A percentile compares a stretch with the other conserved stretches of the same genome.
Conservation (phyloP, 2,113 vertebrate species). For the Chloebia gouldiae region DNA sequence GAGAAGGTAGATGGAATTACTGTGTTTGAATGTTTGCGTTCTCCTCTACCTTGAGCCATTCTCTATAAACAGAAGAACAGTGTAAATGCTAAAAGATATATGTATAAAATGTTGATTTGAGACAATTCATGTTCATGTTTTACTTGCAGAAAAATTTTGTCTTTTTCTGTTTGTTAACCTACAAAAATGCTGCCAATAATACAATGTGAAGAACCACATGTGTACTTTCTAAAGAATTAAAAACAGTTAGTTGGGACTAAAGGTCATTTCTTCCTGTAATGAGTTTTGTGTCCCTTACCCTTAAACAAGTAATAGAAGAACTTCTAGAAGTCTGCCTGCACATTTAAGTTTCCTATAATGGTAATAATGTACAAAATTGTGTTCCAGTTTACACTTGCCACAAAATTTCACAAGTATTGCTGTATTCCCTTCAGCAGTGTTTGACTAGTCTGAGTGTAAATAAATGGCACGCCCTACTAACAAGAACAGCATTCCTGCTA, state of each 20-base stretch:
- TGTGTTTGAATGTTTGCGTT: slow-evolving; percentile 16
- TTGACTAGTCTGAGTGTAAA: slow-evolving; percentile 71
- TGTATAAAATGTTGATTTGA: not conserved
- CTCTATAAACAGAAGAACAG: not conserved
- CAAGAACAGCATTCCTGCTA: slow-evolving; percentile 90
- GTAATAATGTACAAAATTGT: slow-evolving; percentile 22
- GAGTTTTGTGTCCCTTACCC: not conserved
- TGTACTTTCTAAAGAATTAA: not conserved
- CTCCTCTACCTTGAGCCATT: not conserved
- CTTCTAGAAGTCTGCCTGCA: slow-evolving; percentile 17
- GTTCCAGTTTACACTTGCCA: not conserved
- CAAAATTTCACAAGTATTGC: not conserved
- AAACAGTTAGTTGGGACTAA: not conserved
- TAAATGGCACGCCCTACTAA: slow-evolving; percentile 85
- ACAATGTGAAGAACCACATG: not conserved
- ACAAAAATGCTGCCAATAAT: not conserved
- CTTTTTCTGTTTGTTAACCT: not conserved
- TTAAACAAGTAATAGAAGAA: slow-evolving; percentile 15
- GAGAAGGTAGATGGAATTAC: slow-evolving; percentile 41
- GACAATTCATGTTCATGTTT: not conserved
- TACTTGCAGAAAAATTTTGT: not conserved
- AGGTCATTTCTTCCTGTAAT: not conserved
- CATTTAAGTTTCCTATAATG: not conserved
- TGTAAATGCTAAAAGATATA: not conserved
- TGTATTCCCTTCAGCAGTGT: not conserved